Evolutionary conservation across 2,888 invertebrate species (phyloP).

Genomic region (Leptopilina syphax): DNA sequence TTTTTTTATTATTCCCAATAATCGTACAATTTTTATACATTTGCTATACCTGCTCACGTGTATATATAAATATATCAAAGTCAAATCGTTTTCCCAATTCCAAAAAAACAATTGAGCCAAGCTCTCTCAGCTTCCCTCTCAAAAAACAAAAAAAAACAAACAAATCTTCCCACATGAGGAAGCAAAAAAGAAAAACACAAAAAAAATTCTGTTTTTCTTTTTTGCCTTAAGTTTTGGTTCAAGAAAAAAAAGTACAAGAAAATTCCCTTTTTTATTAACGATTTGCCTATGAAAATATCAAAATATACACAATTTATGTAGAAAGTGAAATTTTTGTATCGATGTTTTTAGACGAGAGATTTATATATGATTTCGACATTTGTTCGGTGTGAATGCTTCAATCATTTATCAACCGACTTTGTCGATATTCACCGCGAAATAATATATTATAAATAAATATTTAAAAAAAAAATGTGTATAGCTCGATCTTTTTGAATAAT

Average conservation of each 20-base stretch:
- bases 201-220: constrained; percentile 13
- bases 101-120: background rate
- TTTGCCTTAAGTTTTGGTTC: background rate
- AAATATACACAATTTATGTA: constrained; percentile 44
- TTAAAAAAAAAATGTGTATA: constrained; percentile 51
- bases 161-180: no score
- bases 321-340: constrained; percentile 65
- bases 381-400: background rate
- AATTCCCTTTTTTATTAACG: constrained; percentile 11
- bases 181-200: no score
- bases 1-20: constrained; percentile 63
- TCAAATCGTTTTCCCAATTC: constrained; percentile 3
- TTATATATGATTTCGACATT: constrained; percentile 60
- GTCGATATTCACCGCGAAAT: constrained; percentile 45
- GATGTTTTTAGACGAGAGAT: constrained; percentile 70
- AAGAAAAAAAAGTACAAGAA: background rate
- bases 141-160: constrained; percentile 7
- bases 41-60: constrained; percentile 59
- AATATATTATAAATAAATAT: constrained; percentile 46
- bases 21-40: constrained; percentile 67
- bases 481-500: constrained; percentile 56
- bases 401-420: background rate
- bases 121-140: no score
- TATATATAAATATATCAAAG: constrained; percentile 13
- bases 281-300: constrained; percentile 42